Base-by-base conservation (phyloP, 2,888 invertebrate species). In the Mythimna vitellina region DNA sequence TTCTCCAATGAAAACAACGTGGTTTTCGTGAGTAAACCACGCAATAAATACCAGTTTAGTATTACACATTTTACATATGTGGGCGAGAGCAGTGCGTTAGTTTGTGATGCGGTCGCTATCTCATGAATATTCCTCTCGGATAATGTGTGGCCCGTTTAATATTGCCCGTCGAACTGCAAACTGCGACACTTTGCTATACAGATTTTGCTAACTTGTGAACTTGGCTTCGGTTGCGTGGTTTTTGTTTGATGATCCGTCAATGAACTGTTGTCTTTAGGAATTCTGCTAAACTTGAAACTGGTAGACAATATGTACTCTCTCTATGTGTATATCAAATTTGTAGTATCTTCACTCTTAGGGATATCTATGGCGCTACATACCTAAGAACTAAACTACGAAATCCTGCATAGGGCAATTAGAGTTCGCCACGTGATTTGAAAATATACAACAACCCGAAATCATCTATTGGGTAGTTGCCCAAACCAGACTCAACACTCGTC, bases 41-140 rank as follows among this genome's bases (percentile, higher is more conserved):
- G 29, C 9, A 64, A 32, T 66, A 57, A 66, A 66, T 54, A n/a
- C 14, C 57, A 61, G 35, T 57, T 61, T 66, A 73, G 42, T 73
- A 57, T 57, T 61, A 69, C 73, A 82, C 51, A 56, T 82, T 80
- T 78, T 70, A 78, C 61, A 79, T 71, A 65, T 64, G 70, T 69
- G 83, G 53, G 56, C 32, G 63, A 53, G 58, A 60, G 35, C 67
- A 49, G 46, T 82, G 69, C 81, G 81, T 69, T 73, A 85, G 82
- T 83, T 85, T 86, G 84, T 76, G 78, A 76, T 86, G 89, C 82
- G 90, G 87, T 88, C 79, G 75, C 80, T 76, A 78, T 77, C 87
- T 91, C 90, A 90, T 91, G 91, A 90, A 91, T 91, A 91, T 90
- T 90, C 89, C 71, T 76, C 7, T 22, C 54, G 82, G 84, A 85